These are phyloP conservation scores for Panagrolaimus sp. DNA, from an alignment of 1,140 invertebrate genomes.

Conservation along the genomic window DNA sequence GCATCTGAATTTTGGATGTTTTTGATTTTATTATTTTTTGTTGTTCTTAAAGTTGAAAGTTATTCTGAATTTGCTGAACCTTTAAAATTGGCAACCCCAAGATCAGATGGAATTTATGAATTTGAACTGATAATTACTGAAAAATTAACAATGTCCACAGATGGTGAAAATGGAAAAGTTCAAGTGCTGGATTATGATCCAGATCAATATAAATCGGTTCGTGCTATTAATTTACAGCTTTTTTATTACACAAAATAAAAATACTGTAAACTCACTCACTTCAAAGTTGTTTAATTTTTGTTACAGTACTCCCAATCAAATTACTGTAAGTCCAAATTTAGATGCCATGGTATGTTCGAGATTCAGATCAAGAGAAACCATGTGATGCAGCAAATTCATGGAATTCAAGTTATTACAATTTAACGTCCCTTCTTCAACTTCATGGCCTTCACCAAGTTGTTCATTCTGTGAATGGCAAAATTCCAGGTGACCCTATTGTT, in stretches of 20 bases:
- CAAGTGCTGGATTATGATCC: conserved; percentile 8
- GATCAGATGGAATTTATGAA: background rate
- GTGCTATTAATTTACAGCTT: background rate
- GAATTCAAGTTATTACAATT: conserved; percentile 5
- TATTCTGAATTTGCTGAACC: conserved; percentile 1
- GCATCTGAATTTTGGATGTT: too few species aligned
- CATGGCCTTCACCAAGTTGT: conserved; percentile 11
- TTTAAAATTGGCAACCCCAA: background rate
- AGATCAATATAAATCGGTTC: background rate
- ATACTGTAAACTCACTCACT: too few species aligned
- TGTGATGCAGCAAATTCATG: conserved; percentile 5
- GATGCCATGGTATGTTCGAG: conserved; percentile 9
- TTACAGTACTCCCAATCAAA: too few species aligned
- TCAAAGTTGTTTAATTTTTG: too few species aligned
- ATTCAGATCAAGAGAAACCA: background rate
- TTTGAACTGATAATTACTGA: background rate
- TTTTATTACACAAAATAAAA: too few species aligned
- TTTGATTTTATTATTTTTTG: too few species aligned
- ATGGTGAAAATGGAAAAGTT: conserved; percentile 6
- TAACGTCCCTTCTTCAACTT: background rate
- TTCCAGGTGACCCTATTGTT: conserved; percentile 34
- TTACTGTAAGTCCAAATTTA: background rate
- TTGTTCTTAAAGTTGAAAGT: too few species aligned
- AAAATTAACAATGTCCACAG: conserved; percentile 11
- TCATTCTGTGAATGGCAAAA: conserved; percentile 9